A percentile compares a stretch with the other conserved stretches of the same genome.
Conservation (phyloP, 2,888 invertebrate genomes). For the Bombyx huttoni region DNA sequence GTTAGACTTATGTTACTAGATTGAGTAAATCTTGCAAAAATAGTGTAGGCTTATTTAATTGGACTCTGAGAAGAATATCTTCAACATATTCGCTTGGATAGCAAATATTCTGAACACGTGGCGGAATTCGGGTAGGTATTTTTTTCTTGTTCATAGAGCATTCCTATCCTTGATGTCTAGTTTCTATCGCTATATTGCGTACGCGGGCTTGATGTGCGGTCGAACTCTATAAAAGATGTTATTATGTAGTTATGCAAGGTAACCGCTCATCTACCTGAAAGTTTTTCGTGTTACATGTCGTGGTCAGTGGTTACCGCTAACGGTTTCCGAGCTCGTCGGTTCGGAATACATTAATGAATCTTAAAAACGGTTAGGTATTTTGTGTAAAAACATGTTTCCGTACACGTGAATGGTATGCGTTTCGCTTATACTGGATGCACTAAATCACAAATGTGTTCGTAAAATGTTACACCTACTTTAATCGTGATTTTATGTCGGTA, state of each 20-base stretch:
- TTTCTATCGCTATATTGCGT: neutral
- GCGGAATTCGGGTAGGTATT: no score
- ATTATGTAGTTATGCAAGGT: neutral
- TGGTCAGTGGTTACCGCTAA: neutral
- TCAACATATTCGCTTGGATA: no score
- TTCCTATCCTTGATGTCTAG: no score
- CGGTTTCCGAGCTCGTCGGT: neutral
- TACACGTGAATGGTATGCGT: neutral
- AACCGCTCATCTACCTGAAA: neutral
- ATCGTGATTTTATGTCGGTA: neutral
- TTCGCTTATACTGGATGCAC: neutral
- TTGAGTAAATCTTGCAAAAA: no score
- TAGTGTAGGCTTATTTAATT: no score
- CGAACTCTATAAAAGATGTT: neutral
- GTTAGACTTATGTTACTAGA: no score
- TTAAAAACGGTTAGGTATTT: neutral
- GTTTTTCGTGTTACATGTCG: conserved; percentile 1
- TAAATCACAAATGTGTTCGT: neutral
- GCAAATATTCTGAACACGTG: no score
- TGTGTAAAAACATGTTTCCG: no score
- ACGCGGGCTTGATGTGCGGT: neutral
- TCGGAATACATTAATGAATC: neutral
- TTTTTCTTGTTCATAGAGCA: no score
- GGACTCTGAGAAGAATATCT: no score
- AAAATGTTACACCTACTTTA: neutral